Conservation (phyloP, 1,140 invertebrate species). For the Eupristina koningsbergeri region DNA sequence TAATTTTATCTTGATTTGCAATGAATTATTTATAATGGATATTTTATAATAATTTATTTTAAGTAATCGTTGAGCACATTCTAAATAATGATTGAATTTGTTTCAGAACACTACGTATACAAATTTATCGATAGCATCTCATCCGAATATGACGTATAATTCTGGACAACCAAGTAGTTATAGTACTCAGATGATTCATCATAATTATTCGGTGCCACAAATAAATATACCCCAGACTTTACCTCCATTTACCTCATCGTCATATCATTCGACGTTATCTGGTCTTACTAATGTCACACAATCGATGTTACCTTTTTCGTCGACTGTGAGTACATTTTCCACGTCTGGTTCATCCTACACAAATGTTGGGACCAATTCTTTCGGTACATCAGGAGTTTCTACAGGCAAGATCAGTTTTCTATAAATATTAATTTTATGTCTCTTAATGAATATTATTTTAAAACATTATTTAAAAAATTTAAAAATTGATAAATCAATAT, state of each 20-base stretch:
- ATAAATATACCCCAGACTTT: constrained; percentile 63
- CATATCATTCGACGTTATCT: constrained; percentile 67
- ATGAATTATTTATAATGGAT: background rate
- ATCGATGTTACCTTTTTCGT: constrained; percentile 54
- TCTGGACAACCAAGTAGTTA: constrained; percentile 62
- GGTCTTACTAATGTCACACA: constrained; percentile 68
- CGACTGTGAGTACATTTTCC: constrained; percentile 64
- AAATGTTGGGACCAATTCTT: constrained; percentile 70
- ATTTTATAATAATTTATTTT: too few relatives aligned
- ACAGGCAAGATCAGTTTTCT: constrained; percentile 58
- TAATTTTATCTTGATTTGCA: background rate
- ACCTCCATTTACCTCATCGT: constrained; percentile 65
- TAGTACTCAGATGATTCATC: constrained; percentile 63
- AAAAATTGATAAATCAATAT: too few relatives aligned
- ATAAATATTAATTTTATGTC: background rate
- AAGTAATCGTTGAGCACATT: background rate
- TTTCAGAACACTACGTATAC: constrained; percentile 67
- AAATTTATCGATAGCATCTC: constrained; percentile 67
- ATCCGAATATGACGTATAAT: constrained; percentile 63
- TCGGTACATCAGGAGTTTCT: constrained; percentile 65
- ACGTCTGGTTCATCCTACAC: constrained; percentile 67
- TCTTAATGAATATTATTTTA: background rate
- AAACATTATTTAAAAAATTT: too few relatives aligned
- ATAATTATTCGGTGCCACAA: constrained; percentile 65
- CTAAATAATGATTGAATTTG: background rate